These are phyloP conservation scores for Pelecanoides urinatrix DNA, from an alignment of 2,113 vertebrate genomes.

Conservation along the genomic window DNA sequence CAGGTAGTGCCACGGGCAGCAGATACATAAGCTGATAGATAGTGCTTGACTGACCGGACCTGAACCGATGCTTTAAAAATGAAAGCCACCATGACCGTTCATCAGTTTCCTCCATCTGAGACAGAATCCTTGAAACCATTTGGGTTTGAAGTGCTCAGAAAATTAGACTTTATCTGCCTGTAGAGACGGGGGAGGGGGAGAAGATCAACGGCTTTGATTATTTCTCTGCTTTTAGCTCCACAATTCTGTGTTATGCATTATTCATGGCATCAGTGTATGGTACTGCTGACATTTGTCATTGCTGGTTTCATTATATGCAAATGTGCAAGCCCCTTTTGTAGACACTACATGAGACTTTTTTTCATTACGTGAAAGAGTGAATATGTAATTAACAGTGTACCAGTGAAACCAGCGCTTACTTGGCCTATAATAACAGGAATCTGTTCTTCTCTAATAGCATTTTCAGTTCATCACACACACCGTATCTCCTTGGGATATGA, in stretches of 20 bases:
- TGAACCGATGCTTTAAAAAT: background rate
- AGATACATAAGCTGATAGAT: background rate
- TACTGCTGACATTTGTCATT: slow-evolving; percentile 40
- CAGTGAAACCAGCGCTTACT: background rate
- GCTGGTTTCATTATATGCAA: slow-evolving; percentile 43
- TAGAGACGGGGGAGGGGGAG: background rate
- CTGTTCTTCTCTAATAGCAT: slow-evolving; percentile 15
- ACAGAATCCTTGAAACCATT: background rate
- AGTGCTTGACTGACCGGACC: background rate
- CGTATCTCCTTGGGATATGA: background rate
- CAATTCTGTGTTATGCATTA: slow-evolving; percentile 1
- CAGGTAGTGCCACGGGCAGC: accelerated
- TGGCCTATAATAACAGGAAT: slow-evolving; percentile 16
- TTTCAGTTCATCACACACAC: slow-evolving; percentile 21
- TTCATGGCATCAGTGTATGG: background rate
- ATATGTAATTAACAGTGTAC: slow-evolving; percentile 16
- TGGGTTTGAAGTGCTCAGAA: background rate
- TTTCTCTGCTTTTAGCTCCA: slow-evolving; percentile 3
- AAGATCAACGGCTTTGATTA: background rate
- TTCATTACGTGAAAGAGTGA: background rate
- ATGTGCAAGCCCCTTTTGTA: background rate
- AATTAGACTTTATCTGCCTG: background rate
- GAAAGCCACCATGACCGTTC: background rate
- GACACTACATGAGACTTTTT: background rate
- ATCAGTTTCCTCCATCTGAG: background rate